Percentiles rank a stretch among this genome's conserved stretches.
These are phyloP conservation scores for Drosophila pachea DNA, from an alignment of 1,140 invertebrate species.

Conservation along the genomic window DNA sequence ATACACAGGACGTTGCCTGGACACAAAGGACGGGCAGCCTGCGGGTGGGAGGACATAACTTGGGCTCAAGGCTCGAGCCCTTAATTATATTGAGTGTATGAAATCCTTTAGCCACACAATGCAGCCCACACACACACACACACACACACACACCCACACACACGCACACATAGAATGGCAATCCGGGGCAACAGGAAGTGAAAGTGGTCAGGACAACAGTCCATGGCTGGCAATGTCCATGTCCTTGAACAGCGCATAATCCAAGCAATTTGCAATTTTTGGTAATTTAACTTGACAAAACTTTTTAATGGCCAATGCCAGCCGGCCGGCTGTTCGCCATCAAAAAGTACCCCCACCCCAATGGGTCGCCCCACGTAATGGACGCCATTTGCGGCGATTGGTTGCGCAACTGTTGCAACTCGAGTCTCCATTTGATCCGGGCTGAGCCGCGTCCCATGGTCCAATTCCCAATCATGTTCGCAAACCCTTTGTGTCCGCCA, in stretches of 20 bases:
- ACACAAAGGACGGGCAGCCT: slow-evolving; percentile 41
- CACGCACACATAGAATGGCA: slow-evolving; percentile 2
- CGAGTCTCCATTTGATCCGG: slow-evolving; percentile 14
- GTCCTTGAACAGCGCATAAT: slow-evolving; percentile 69
- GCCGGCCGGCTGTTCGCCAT: slow-evolving; percentile 13
- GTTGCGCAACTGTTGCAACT: slow-evolving; percentile 70
- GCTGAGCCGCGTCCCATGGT: not conserved
- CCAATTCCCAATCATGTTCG: slow-evolving; percentile 34
- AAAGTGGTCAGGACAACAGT: slow-evolving; percentile 57
- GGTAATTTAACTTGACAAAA: slow-evolving; percentile 78
- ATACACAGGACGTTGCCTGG: slow-evolving; percentile 65
- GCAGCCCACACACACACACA: slow-evolving; percentile 16
- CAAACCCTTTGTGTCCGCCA: slow-evolving; percentile 45
- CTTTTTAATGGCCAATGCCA: slow-evolving; percentile 67
- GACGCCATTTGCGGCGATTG: slow-evolving; percentile 59
- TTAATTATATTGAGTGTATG: slow-evolving; percentile 78
- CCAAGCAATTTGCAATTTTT: slow-evolving; percentile 78
- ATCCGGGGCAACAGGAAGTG: slow-evolving; percentile 58
- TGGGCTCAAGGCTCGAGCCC: slow-evolving; percentile 63
- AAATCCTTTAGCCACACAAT: slow-evolving; percentile 77
- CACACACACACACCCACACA: slow-evolving; percentile 15
- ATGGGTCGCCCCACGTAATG: slow-evolving; percentile 13
- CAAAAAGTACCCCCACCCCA: slow-evolving; percentile 21
- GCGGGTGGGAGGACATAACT: slow-evolving; percentile 26
- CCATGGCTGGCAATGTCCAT: slow-evolving; percentile 27